A percentile compares a stretch with the other conserved stretches of the same genome.
phyloP scores from a whole-genome alignment of 2,797 vertebrate species.

The Lagocephalus sceleratus region DNA sequence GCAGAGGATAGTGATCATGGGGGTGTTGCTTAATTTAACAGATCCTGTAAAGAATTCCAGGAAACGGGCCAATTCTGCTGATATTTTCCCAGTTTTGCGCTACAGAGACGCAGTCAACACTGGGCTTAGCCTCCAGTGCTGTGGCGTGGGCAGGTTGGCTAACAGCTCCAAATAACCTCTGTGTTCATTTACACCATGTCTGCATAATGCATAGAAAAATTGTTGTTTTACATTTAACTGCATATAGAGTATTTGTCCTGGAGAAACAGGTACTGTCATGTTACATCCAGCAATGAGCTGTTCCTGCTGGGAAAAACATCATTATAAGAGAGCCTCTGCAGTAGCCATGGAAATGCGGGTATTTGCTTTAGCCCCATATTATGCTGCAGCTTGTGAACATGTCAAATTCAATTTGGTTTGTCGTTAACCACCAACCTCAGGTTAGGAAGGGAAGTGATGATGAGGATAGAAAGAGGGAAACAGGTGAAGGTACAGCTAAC shows the following conservation, averaged over 20 bases:
- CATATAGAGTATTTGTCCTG: neutral
- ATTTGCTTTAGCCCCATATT: slow-evolving; percentile 11
- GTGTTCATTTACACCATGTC: slow-evolving; percentile 2
- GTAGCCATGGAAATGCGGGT: slow-evolving; percentile 12
- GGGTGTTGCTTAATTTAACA: slow-evolving; percentile 23
- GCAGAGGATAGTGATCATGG: slow-evolving; percentile 13
- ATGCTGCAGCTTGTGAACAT: slow-evolving; percentile 30
- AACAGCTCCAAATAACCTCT: slow-evolving; percentile 4
- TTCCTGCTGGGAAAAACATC: slow-evolving; percentile 12
- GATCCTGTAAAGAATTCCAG: slow-evolving; percentile 20
- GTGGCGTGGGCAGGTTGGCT: slow-evolving; percentile 24
- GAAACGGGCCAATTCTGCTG: slow-evolving; percentile 10
- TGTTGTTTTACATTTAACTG: neutral
- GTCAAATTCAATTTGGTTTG: slow-evolving; percentile 46
- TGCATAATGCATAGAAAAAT: neutral
- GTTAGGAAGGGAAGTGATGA: slow-evolving; percentile 11
- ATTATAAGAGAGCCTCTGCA: slow-evolving; percentile 9
- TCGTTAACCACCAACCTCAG: slow-evolving; percentile 35
- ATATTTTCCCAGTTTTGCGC: slow-evolving; percentile 9
- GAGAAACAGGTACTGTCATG: slow-evolving; percentile 3
- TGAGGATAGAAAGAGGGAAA: slow-evolving; percentile 7
- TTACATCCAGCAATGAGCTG: slow-evolving; percentile 11
- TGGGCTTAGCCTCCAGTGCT: slow-evolving; percentile 15
- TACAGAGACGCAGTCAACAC: slow-evolving; percentile 1
- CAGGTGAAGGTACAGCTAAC: slow-evolving; percentile 13